Percentiles rank a stretch among this genome's conserved stretches.
phyloP scores from a whole-genome alignment of 2,888 invertebrate genomes.

The Epistrophe eligans region DNA sequence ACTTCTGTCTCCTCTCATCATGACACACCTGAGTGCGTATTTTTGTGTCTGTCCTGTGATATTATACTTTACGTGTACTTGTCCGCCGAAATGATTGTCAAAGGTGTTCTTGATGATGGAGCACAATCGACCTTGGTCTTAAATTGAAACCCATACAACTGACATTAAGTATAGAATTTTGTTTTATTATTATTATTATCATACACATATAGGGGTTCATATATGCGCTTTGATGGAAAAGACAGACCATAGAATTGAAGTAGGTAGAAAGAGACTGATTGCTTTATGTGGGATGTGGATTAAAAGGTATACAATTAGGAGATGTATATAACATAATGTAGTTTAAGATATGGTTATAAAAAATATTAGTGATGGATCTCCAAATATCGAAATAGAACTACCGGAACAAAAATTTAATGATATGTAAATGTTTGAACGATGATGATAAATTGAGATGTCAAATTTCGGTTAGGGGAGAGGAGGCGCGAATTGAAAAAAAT shows the following conservation, averaged over 20 bases:
- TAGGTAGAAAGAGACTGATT: conserved; percentile 47
- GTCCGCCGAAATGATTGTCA: conserved; percentile 53
- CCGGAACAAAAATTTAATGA: conserved; percentile 14
- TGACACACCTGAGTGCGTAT: conserved; percentile 27
- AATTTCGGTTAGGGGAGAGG: not conserved
- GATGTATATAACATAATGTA: conserved; percentile 18
- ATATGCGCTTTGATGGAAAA: conserved; percentile 30
- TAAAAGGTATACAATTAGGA: conserved; percentile 40
- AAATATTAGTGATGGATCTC: conserved; percentile 16
- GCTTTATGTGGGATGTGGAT: conserved; percentile 47
- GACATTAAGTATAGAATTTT: conserved; percentile 56
- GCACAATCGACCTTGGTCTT: conserved; percentile 65
- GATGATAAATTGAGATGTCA: conserved; percentile 27
- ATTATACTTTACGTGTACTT: conserved; percentile 26
- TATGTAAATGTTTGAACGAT: not conserved
- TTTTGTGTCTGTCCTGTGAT: conserved; percentile 18
- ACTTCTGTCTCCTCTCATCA: conserved; percentile 13
- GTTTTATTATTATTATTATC: not conserved
- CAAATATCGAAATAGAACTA: conserved; percentile 16
- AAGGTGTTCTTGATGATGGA: conserved; percentile 63
- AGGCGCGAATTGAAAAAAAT: not conserved
- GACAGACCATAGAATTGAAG: conserved; percentile 32
- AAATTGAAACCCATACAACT: conserved; percentile 67
- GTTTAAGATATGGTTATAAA: conserved; percentile 37
- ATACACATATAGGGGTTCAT: not conserved